Percentiles rank a stretch among this genome's conserved stretches.
Evolutionary conservation across 2,888 invertebrate species (phyloP).

Genomic region (Amblyjoppa fuscipennis): DNA sequence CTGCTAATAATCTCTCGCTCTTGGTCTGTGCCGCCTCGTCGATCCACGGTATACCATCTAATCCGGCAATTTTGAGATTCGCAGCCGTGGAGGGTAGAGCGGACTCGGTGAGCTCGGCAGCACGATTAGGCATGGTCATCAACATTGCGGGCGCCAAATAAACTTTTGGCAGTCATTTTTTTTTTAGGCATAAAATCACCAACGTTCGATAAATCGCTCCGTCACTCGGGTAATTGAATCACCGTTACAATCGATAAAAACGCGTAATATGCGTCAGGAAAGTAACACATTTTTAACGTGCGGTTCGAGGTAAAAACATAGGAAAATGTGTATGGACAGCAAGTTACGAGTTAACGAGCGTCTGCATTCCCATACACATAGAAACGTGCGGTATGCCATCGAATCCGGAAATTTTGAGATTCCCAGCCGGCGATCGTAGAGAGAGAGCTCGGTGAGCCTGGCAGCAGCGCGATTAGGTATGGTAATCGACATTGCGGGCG

Average conservation of each 20-base stretch:
- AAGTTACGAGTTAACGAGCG: too few species aligned
- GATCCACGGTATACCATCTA: neutral
- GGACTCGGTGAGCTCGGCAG: neutral
- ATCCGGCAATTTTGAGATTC: conserved; percentile 22
- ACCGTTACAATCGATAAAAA: too few species aligned
- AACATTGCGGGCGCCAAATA: conserved; percentile 4
- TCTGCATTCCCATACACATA: too few species aligned
- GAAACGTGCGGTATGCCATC: neutral
- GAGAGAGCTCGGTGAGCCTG: neutral
- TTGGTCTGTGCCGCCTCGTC: conserved; percentile 25
- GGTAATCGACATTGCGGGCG: conserved; percentile 13
- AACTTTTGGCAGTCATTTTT: too few species aligned
- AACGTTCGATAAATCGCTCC: too few species aligned
- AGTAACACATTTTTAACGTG: too few species aligned
- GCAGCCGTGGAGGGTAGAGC: neutral
- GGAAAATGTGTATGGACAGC: too few species aligned
- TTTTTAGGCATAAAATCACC: too few species aligned
- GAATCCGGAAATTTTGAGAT: conserved; percentile 18
- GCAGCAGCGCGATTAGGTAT: neutral
- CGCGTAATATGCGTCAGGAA: too few species aligned
- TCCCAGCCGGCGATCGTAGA: neutral
- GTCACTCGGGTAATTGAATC: too few species aligned
- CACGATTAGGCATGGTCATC: neutral
- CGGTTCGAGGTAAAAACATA: too few species aligned
- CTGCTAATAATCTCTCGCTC: conserved; percentile 49